Conservation (phyloP, 2,888 invertebrate species). For the Pediacus dermestoides region DNA sequence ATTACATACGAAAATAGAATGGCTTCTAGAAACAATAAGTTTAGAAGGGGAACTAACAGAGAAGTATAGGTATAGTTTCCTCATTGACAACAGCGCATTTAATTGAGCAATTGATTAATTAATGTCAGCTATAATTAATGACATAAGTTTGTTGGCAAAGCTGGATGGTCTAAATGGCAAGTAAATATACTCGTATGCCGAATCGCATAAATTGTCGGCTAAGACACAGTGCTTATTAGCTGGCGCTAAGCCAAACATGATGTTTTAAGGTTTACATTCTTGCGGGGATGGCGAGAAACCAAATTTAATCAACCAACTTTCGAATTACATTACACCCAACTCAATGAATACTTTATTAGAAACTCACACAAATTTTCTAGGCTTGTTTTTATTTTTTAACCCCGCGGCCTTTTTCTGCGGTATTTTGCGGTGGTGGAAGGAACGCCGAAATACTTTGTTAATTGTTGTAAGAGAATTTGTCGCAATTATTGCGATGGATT, state of each 20-base stretch:
- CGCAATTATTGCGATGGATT: no score
- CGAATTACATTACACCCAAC: constrained; percentile 22
- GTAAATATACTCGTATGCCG: constrained; percentile 31
- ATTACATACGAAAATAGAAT: constrained; percentile 2
- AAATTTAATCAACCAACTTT: constrained; percentile 36
- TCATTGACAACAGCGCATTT: constrained; percentile 23
- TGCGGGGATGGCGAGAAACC: constrained; percentile 34
- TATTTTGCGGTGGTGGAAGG: no score
- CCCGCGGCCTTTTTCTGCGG: no score
- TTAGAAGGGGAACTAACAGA: no score
- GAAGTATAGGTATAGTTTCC: constrained; percentile 1
- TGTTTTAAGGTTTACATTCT: constrained; percentile 33
- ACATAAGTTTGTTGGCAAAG: constrained; percentile 2
- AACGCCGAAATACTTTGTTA: no score
- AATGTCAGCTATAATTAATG: constrained; percentile 23
- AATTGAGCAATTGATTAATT: constrained; percentile 31
- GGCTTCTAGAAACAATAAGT: neutral
- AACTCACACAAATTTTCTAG: no score
- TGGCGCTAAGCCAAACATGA: constrained; percentile 33
- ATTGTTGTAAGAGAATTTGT: no score
- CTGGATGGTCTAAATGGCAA: constrained; percentile 10
- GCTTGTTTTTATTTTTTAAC: no score
- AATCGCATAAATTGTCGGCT: constrained; percentile 34
- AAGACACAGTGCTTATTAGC: constrained; percentile 34
- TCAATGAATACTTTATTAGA: constrained; percentile 19